phyloP scores from a whole-genome alignment of 2,888 invertebrate genomes.

The Drepanosiphum platanoidis region DNA sequence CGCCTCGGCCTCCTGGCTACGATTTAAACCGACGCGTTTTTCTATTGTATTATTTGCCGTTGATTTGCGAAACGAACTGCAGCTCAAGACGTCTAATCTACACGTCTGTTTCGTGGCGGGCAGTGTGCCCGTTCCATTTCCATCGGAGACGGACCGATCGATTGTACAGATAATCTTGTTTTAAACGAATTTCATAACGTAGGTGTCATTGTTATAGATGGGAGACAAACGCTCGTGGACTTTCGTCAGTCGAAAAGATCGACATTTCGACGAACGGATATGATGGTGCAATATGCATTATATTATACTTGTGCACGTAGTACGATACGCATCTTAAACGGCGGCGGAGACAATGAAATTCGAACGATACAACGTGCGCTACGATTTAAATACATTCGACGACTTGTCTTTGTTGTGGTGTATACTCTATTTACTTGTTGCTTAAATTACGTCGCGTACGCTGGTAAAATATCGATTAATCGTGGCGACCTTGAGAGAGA shows the following conservation, averaged over 20 bases:
- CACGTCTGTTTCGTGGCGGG: not conserved
- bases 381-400: not conserved
- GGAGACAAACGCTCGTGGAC: not conserved
- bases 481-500: not conserved
- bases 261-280: not conserved
- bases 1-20: no score
- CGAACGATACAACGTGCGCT: not conserved
- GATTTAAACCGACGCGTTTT: not conserved
- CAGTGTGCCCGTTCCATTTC: not conserved
- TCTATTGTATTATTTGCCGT: not conserved
- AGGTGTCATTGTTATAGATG: no score
- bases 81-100: not conserved
- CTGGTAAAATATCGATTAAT: not conserved
- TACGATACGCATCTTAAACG: not conserved
- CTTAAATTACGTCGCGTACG: not conserved
- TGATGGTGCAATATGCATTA: not conserved
- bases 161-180: not conserved
- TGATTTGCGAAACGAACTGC: not conserved
- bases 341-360: not conserved
- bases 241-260: not conserved
- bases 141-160: not conserved
- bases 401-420: not conserved
- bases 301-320: not conserved
- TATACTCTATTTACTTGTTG: not conserved
- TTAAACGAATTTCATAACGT: not conserved